Evolutionary conservation across 2,113 vertebrate species (phyloP), one percentile per base, ranked within the genome.

Genomic region (Dascyllus trimaculatus): DNA sequence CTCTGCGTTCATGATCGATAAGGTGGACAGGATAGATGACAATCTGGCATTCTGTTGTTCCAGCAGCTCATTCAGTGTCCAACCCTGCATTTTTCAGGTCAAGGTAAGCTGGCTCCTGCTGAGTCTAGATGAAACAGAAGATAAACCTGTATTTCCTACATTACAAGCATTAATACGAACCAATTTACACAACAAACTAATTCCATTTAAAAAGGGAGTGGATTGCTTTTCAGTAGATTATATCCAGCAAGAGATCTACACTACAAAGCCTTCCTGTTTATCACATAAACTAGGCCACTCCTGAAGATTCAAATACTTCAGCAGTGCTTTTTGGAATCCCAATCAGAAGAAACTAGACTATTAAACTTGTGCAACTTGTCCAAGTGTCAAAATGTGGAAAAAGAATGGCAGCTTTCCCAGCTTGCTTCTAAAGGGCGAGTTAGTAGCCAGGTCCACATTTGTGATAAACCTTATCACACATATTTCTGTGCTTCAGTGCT

Each of bases 1-100:
- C 80, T 63, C 1, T 29, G 5, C 58, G n/a, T n/a, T 40, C 52
- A 62, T n/a, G 4, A 82, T 62, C 14, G 59, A 88, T 89, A 74
- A 73, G 59, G 13, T 26, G 32, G 1, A 43, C 19, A 63, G 15
- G 64, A 73, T 21, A 52, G 25, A 56, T 43, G 29, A 69, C 49
- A 59, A 66, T 40, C 29, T 63, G 26, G 48, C 60, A 32, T 76
- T 69, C 35, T 70, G 57, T 43, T 35, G 14, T 59, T 52, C 40
- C 4, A 56, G 19, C 21, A 75, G 40, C 46, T 25, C 13, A 45
- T 18, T 25, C 18, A 49, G 29, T n/a, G 32, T 63, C 35, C 15
- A 46, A 21, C 43, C 4, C 29, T 25, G 15, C 11, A 32, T 21
- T 24, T 51, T 53, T 64, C 11, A 29, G 19, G 15, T 32, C 57